Evolutionary conservation across 92 coral and sea anemone genomes (phyloP), one percentile per base, ranked within the genome.

Genomic region (Metridium senile): DNA sequence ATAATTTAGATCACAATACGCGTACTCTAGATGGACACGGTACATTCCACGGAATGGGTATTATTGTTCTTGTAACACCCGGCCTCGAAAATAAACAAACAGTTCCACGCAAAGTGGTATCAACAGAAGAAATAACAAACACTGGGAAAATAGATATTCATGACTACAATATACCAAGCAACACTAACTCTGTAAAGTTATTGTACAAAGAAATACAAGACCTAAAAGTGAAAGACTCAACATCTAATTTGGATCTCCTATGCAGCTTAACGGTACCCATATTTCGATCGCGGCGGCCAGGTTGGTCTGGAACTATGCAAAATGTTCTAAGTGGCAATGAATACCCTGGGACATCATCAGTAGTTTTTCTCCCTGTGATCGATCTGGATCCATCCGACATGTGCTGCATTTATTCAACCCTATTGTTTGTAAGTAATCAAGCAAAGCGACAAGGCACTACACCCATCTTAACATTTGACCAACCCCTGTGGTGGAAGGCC

Each of bases 401-500:
- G 80, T 76, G 75, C 18, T 86, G 91, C 47, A 72, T 86, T n/a
- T 71, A 82, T 61, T 58, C 81, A 43, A 74, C 89, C 0, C 85
- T 85, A 17, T 13, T 45, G 10, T 82, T 82, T 59, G 62, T 86
- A 26, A 29, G 68, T 19, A 74, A 74, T 9, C 83, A 74, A 61
- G 90, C 87, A 11, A 43, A 34, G 43, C 80, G 87, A 72, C 71
- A 81, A 68, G 54, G 20, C 19, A 33, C 43, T 19, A 61, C 80
- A 27, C 90, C 87, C 25, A 35, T 81, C 25, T 20, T 86, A 26
- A 86, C 86, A 46, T 86, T 86, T 52, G 87, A 87, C 59, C 91
- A 87, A 53, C 91, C 91, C 16, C 34, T 87, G 10, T 82, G 87
- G 87, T 82, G 85, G 87, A 82, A 87, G 66, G 79, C 87, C 52